Evolutionary conservation across 2,797 vertebrate genomes (phyloP).

Genomic region (Syngnathus acus): DNA sequence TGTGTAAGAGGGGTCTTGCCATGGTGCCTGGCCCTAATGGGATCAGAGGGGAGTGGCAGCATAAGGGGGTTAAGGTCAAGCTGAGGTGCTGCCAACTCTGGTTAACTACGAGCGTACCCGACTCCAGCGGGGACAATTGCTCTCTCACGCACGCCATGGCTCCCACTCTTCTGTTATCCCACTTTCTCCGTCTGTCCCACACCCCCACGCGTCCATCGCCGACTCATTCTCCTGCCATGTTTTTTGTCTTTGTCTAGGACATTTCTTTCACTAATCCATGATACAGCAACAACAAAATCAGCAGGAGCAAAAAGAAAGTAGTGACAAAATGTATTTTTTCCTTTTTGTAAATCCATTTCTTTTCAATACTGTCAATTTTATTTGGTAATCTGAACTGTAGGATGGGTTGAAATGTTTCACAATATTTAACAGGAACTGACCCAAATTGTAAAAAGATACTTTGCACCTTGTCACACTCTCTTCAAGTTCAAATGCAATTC

Average conservation of each 20-base stretch:
- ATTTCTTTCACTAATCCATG: slow-evolving; percentile 6
- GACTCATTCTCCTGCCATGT: slow-evolving; percentile 29
- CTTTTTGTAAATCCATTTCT: background rate
- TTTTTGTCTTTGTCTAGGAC: slow-evolving; percentile 3
- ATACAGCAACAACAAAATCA: background rate
- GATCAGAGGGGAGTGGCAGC: slow-evolving; percentile 58
- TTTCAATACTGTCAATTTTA: background rate
- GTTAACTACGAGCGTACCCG: slow-evolving; percentile 53
- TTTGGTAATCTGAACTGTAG: background rate
- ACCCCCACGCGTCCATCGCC: slow-evolving; percentile 11
- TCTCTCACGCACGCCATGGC: slow-evolving; percentile 60
- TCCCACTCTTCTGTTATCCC: slow-evolving; percentile 35
- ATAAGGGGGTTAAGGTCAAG: slow-evolving; percentile 56
- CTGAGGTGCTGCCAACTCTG: slow-evolving; percentile 67
- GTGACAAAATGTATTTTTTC: background rate
- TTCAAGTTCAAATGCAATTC: background rate
- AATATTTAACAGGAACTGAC: background rate
- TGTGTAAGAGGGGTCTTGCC: slow-evolving; percentile 24
- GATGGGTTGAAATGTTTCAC: background rate
- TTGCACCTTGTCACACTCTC: no score
- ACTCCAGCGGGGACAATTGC: slow-evolving; percentile 59
- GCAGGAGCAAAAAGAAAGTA: background rate
- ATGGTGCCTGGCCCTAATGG: slow-evolving; percentile 60
- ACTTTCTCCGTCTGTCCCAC: slow-evolving; percentile 20
- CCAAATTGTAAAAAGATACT: background rate